Evolutionary conservation across 1,140 invertebrate genomes (phyloP).

Genomic region (Caenorhabditis tropicalis): DNA sequence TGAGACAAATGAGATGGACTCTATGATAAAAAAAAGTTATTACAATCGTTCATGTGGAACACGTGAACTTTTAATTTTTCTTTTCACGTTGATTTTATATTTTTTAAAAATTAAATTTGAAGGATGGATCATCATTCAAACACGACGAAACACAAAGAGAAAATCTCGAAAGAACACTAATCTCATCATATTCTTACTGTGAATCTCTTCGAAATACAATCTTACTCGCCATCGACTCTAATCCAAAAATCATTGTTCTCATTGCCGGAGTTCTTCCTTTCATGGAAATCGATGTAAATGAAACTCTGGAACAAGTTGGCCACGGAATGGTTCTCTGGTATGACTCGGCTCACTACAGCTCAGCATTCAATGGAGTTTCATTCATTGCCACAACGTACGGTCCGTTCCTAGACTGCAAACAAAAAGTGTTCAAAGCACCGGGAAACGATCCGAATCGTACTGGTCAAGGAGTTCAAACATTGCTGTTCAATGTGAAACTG

Average conservation of each 20-base stretch:
- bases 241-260: constrained; percentile 24
- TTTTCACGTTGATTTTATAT: neutral
- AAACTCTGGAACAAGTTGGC: neutral
- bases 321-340: neutral
- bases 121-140: constrained; percentile 13
- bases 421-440: neutral
- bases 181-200: neutral
- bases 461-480: neutral
- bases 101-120: neutral
- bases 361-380: neutral
- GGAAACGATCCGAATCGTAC: neutral
- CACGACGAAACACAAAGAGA: neutral
- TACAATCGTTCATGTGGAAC: neutral
- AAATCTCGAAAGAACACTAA: neutral
- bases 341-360: neutral
- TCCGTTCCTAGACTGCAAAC: neutral
- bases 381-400: neutral
- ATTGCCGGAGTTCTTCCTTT: neutral
- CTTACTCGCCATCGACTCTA: neutral
- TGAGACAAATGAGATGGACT: neutral
- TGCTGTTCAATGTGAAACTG: constrained; percentile 12
- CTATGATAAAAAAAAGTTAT: neutral
- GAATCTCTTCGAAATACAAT: constrained; percentile 3
- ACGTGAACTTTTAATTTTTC: neutral
- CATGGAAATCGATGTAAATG: constrained; percentile 7